A percentile compares a stretch with the other conserved stretches of the same genome.
Conservation (phyloP, 2,797 vertebrate genomes). For the Falco cherrug region DNA sequence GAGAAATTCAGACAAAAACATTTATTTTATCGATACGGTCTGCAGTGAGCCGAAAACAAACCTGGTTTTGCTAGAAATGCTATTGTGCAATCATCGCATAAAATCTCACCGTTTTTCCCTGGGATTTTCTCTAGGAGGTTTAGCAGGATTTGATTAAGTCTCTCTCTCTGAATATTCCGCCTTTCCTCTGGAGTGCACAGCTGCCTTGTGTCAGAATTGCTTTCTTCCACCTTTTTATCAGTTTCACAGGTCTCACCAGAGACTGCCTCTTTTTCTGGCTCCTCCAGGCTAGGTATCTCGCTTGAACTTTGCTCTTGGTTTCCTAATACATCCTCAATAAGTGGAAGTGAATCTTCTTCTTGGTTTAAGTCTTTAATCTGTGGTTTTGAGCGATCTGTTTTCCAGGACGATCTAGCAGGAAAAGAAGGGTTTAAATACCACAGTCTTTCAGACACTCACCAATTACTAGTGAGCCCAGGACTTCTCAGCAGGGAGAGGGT, state of each 20-base stretch:
- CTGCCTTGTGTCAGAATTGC: slow-evolving; percentile 11
- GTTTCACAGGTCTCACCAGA: slow-evolving; percentile 50
- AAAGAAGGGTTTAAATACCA: background rate
- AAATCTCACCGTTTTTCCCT: slow-evolving; percentile 91
- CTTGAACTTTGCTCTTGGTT: slow-evolving; percentile 76
- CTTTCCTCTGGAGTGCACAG: slow-evolving; percentile 82
- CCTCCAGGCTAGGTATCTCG: slow-evolving; percentile 75
- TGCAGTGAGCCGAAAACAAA: background rate
- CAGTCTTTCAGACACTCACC: background rate
- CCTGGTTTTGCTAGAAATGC: background rate
- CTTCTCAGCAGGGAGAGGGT: fast-evolving
- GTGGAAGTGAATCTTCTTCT: slow-evolving; percentile 85
- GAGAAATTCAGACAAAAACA: background rate
- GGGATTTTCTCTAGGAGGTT: slow-evolving; percentile 92
- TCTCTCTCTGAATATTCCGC: slow-evolving; percentile 87
- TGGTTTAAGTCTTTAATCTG: slow-evolving; percentile 76
- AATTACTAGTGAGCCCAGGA: fast-evolving
- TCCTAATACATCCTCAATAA: slow-evolving; percentile 77
- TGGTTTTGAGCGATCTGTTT: slow-evolving; percentile 89
- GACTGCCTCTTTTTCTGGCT: slow-evolving; percentile 74
- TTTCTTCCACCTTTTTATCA: slow-evolving; percentile 73
- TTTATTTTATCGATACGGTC: background rate
- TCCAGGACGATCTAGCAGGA: slow-evolving; percentile 89
- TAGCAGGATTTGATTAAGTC: slow-evolving; percentile 94
- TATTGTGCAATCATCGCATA: fast-evolving